A percentile compares a stretch with the other conserved stretches of the same genome.
phyloP scores from a whole-genome alignment of 1,140 invertebrate species.

The Monochamus saltuarius region DNA sequence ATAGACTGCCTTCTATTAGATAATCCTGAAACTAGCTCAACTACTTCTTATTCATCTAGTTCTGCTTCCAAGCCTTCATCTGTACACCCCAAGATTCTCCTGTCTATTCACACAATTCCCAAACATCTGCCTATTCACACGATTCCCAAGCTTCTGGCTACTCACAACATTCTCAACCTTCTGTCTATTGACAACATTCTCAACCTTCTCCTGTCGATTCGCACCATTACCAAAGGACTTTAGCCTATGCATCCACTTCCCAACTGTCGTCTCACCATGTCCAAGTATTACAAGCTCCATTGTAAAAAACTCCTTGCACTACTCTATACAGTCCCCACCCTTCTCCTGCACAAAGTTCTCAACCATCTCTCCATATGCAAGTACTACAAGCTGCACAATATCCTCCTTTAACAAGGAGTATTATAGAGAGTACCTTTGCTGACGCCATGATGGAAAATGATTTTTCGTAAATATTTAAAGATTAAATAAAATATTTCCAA shows the following conservation, averaged over 20 bases:
- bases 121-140: background rate
- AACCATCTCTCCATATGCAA: too few relatives aligned
- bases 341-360: too few relatives aligned
- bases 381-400: background rate
- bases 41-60: too few relatives aligned
- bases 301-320: background rate
- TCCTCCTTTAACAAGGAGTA: background rate
- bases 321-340: background rate
- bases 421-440: background rate
- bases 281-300: background rate
- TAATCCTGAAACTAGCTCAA: background rate
- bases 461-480: too few relatives aligned
- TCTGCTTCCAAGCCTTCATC: background rate
- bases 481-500: too few relatives aligned
- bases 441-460: too few relatives aligned
- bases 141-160: slow-evolving; percentile 1
- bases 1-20: slow-evolving; percentile 15
- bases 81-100: background rate
- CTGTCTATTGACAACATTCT: background rate
- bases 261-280: background rate
- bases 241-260: background rate
- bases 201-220: background rate
- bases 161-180: background rate
- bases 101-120: background rate
- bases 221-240: background rate